Evolutionary conservation across 1,140 invertebrate species (phyloP), one percentile per base, ranked within the genome.

Genomic region (Metaphire vulgaris): DNA sequence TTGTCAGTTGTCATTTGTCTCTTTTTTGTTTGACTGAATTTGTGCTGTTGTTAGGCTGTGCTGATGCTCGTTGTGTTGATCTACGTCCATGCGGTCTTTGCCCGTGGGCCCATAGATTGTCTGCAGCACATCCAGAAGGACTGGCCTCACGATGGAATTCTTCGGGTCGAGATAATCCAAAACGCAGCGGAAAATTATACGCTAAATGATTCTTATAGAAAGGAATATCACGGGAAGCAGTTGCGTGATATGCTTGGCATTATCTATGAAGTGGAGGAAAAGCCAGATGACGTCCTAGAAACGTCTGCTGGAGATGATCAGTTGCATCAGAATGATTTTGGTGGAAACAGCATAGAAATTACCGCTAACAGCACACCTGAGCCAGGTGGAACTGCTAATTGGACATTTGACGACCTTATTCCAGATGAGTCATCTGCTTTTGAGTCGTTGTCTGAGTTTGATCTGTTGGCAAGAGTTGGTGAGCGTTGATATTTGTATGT

Each of bases 61-160:
- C 85, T 91, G 33, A 92, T 95, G 76, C 92, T 98, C 86, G 93
- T 94, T 83, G 91, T 96, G 41, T 88, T 99, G 79, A 91, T 93
- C 34, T 99, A 99, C 85, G 95, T 98, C 80, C 97, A 99, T 83
- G 90, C 95, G 83, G 92, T 92, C 66, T 98, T 98, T 86, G 95
- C 95, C 73, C 90, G 92, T 80, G 90, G 93, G 80, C 96, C 96
- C 30, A 93, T 94, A 56, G 96, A 94, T 81, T 99, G 97, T 88
- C 89, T 99, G 78, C 91, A 95, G 83, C 90, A 94, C 85, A 90
- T 98, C 14, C 83, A 93, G 84, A 89, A 93, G 79, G 90, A 91
- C 29, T 99, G 97, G 97, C 96, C 96, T 0, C 88, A 93, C 75
- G 93, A 98, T 87, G 97, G 97, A 16, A 96, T 99, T 79, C 87